Base-by-base conservation (phyloP, 2,888 invertebrate genomes). In the Ceramica pisi region DNA sequence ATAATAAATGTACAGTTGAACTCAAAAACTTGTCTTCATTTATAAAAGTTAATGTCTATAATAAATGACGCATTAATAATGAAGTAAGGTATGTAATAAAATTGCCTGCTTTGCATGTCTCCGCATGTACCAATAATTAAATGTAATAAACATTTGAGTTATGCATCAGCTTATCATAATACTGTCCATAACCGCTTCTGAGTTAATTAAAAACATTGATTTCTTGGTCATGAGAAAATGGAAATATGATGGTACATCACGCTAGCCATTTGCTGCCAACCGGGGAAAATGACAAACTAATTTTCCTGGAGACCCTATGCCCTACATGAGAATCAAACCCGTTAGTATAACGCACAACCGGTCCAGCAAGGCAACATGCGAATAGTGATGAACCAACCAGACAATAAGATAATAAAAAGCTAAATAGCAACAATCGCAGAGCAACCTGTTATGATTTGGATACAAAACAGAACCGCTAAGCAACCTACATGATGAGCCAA, bases 401-500 rank as follows among this genome's bases (percentile, higher is more conserved):
- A 12, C 9, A 19, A 23, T 64, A 14, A 31, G 14, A 12, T 16
- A 19, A 19, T 64, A 35, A 44, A 48, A 21, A 55, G 23, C 8
- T 44, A 53, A 44, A 44, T 8, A 26, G 12, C 23, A 23, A 55
- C 62, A 68, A 50, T 41, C 55, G 38, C 64, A 38, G 44, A 65
- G 80, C 46, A 56, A 46, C 26, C 14, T 57, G 56, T 79, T 31
- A n/a, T 56, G 38, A 48, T 61, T 41, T 44, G 12, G 14, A 44
- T 48, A 71, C 60, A 76, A 71, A 44, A 44, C 10, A 38, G 2
- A 60, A 70, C 79, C 79, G 77, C 77, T 76, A 76, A 59, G 23
- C 59, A 76, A 77, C 71, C 70, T 70, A 70, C 69, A 80, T 75
- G 55, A 21, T 44, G 31, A 26, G 23, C 50, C 9, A 38, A 41